These are phyloP conservation scores for Lamproptera curius DNA, from an alignment of 2,888 invertebrate genomes.

Conservation along the genomic window DNA sequence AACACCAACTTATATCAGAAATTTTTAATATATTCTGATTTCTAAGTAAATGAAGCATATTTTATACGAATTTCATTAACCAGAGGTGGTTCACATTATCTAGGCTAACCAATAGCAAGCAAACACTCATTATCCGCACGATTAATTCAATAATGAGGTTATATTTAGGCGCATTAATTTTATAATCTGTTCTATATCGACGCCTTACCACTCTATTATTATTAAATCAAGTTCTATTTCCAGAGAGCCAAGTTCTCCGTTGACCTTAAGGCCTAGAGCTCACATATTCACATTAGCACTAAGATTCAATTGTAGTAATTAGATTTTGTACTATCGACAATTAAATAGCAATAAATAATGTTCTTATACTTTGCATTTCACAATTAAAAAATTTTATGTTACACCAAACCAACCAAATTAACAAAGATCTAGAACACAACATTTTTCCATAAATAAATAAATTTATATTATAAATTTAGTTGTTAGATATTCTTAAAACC, in stretches of 20 bases:
- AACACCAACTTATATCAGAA: too few relatives aligned
- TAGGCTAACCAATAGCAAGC: neutral
- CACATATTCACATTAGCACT: constrained; percentile 66
- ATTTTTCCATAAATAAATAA: neutral
- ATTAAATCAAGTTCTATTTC: too few relatives aligned
- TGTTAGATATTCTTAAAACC: neutral
- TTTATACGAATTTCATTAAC: too few relatives aligned
- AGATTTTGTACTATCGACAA: constrained; percentile 11
- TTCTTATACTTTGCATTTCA: neutral
- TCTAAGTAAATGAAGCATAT: too few relatives aligned
- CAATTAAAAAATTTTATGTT: neutral
- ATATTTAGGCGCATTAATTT: neutral
- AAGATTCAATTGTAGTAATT: constrained; percentile 5
- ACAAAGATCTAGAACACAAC: neutral
- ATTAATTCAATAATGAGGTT: neutral
- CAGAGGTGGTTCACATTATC: too few relatives aligned
- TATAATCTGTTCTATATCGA: too few relatives aligned
- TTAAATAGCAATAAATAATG: neutral
- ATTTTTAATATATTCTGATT: too few relatives aligned
- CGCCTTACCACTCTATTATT: too few relatives aligned
- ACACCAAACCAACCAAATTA: too few relatives aligned
- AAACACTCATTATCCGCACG: neutral
- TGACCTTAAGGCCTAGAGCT: constrained; percentile 33
- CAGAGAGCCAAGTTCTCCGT: constrained; percentile 13
- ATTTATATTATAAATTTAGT: neutral